phyloP scores from a whole-genome alignment of 2,113 vertebrate genomes.

The Chitala chitala region DNA sequence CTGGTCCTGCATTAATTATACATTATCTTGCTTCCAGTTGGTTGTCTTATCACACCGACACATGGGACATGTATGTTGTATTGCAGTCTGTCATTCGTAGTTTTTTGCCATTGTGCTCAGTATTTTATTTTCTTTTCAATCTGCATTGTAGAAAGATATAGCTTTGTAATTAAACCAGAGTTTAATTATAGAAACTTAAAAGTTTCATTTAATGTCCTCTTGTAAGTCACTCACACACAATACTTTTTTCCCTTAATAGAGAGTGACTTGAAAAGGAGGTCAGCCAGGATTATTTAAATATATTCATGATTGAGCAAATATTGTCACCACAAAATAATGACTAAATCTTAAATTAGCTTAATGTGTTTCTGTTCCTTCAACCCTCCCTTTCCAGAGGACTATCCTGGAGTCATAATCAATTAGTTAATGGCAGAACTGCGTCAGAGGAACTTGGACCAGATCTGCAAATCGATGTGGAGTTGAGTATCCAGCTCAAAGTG shows the following conservation, averaged over 20 bases:
- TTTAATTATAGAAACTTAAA: neutral
- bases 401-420: constrained; percentile 14
- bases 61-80: too few relatives aligned
- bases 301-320: neutral
- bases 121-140: too few relatives aligned
- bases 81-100: too few relatives aligned
- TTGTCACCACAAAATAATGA: neutral
- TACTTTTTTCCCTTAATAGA: neutral
- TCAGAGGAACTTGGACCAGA: neutral
- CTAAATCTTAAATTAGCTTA: neutral
- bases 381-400: neutral
- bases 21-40: too few relatives aligned
- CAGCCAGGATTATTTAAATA: neutral
- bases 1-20: too few relatives aligned
- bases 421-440: neutral
- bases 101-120: too few relatives aligned
- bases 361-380: neutral
- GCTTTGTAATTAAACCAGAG: neutral
- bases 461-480: neutral
- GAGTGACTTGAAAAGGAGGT: neutral
- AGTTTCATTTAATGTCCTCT: neutral
- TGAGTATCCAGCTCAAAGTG: neutral
- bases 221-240: neutral
- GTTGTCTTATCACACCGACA: too few relatives aligned
- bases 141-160: too few relatives aligned